Evolutionary conservation across 1,140 invertebrate genomes (phyloP), one percentile per base, ranked within the genome.

Genomic region (Zophobas morio): DNA sequence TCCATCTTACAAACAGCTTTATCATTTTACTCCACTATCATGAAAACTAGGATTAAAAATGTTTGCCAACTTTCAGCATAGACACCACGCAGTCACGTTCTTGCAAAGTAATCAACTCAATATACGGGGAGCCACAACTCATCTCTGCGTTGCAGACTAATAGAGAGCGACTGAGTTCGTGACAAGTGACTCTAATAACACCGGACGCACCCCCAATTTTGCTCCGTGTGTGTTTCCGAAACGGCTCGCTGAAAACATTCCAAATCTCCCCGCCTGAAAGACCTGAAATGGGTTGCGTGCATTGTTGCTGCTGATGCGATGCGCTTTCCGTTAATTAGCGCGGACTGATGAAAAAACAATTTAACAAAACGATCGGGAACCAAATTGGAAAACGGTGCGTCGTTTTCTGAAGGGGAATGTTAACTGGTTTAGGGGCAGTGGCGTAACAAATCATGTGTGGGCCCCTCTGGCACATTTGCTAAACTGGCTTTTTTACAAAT

Each of bases 171-270:
- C 72, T 57, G 72, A 74, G 53, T 74, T 74, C 72, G 72, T 74
- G 72, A 74, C 72, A 74, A 74, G 72, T 74, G 72, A 74, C 53
- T 74, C 72, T 74, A 74, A 74, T 74, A 74, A 74, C 72, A 74
- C 72, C 54, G 72, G 72, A 74, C 72, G 72, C 56, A 74, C 72
- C 72, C 72, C 71, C 49, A 56, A 73, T 73, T 73, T 73, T 54
- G 71, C 36, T 53, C 46, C n/a, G 32, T 32, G 36, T 56, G 36
- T 56, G 37, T 36, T 46, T 49, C 66, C 39, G 20, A 71, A 70
- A n/a, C 36, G 56, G 42, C 49, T 51, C 49, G 49, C 49, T 20
- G 49, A 51, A 51, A 51, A 51, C n/a, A 20, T 51, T 20, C 4
- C 2, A 40, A 66, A 36, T 42, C 60, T 8, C 60, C 39, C 60